Base-by-base conservation (phyloP, 2,113 vertebrate species). In the Aegotheles bennettii region DNA sequence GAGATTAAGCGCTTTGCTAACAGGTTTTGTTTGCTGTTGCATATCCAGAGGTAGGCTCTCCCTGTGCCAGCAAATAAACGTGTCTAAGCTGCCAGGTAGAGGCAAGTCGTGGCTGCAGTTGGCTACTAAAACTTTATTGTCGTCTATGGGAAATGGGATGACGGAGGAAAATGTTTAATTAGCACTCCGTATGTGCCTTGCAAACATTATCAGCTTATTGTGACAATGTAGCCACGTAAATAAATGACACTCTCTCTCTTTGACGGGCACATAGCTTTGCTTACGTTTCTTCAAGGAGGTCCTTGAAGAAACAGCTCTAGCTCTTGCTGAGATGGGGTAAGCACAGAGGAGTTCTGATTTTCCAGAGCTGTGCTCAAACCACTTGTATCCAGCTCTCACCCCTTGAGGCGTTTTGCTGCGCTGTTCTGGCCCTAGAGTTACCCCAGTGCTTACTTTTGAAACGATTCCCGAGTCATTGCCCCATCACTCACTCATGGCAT, bases 401-500 rank as follows among this genome's bases (percentile, higher is more conserved):
- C 65, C 7, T 35, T 42, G 1, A 12, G 50, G 33, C 8, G 2
- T 69, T 68, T 69, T 0, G 0, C 25, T 35, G 25, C 43, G 19
- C 33, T 21, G 18, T 40, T 42, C 1, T 12, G 9, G 26, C n/a
- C 40, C 33, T 38, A 31, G 40, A 57, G 20, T n/a, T 67, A 59
- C 45, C 43, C 28, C 42, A 50, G 36, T 36, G 13, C 26, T 4
- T 11, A 3, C 13, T 56, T 64, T 11, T 12, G 31, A 57, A 84
- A 57, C 0, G 2, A 19, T 83, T 45, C 54, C 10, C 6, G 26
- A 28, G 45, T 42, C 51, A 15, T 15, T 26, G 61, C 15, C 33
- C 65, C 31, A 3, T 35, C 0, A 5, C 61, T 82, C 48, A 0
- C 18, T 47, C 25, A 2, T 0, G 1, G 35, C n/a, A 15, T 6